phyloP scores from a whole-genome alignment of 2,888 invertebrate species.

The Drosophila nr. perissopoda region DNA sequence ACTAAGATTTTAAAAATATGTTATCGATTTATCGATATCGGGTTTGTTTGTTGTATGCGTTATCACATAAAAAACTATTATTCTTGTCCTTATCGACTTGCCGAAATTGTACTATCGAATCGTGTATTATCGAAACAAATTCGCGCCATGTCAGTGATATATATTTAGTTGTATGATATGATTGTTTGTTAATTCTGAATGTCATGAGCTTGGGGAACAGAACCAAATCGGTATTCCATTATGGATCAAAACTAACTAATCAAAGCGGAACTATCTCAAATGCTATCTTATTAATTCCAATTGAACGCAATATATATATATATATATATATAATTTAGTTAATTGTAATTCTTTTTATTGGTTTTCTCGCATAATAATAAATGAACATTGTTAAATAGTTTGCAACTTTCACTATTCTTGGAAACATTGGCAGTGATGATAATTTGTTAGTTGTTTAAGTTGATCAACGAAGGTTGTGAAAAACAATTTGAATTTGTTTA shows the following conservation, averaged over 20 bases:
- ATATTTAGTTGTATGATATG: constrained; percentile 62
- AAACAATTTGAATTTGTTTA: constrained; percentile 9
- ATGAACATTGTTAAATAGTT: constrained; percentile 17
- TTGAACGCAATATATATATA: constrained; percentile 3
- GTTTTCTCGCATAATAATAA: constrained; percentile 11
- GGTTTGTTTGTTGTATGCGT: not conserved
- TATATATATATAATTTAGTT: constrained; percentile 4
- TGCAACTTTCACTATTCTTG: constrained; percentile 7
- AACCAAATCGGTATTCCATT: constrained; percentile 27
- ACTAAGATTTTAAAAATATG: constrained; percentile 11
- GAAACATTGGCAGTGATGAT: constrained; percentile 54
- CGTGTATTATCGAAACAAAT: not conserved
- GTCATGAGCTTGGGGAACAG: constrained; percentile 43
- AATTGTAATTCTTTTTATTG: constrained; percentile 18
- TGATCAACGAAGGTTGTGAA: constrained; percentile 16
- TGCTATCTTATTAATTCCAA: not conserved
- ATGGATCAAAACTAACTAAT: constrained; percentile 1
- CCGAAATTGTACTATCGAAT: constrained; percentile 6
- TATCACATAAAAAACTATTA: not conserved
- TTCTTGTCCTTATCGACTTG: not conserved
- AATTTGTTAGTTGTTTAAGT: constrained; percentile 24
- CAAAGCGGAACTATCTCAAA: constrained; percentile 14
- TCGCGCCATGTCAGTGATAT: constrained; percentile 46
- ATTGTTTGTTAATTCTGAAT: constrained; percentile 60
- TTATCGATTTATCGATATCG: constrained; percentile 38